Evolutionary conservation across 2,797 vertebrate genomes (phyloP).

Genomic region (Artibeus jamaicensis): DNA sequence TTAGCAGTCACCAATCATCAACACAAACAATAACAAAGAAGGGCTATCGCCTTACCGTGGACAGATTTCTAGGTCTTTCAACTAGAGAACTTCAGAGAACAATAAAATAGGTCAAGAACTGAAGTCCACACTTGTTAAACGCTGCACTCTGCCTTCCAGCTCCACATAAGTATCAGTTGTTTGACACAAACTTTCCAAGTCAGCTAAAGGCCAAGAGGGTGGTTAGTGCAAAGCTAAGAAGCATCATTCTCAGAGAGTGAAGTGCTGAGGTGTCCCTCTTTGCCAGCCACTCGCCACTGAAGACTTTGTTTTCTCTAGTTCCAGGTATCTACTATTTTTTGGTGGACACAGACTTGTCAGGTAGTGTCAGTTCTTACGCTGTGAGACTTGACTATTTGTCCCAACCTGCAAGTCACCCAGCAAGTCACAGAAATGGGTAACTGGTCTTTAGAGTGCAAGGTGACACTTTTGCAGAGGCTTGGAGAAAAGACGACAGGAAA

Average conservation of each 20-base stretch:
- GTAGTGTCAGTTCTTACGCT: neutral
- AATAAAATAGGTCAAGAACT: neutral
- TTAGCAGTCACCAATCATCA: neutral
- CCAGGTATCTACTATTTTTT: neutral
- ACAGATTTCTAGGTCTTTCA: neutral
- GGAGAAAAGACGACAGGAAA: neutral
- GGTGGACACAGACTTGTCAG: neutral
- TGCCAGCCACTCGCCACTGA: neutral
- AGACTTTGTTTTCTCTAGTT: neutral
- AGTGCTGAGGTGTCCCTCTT: neutral
- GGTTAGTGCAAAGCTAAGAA: neutral
- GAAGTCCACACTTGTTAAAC: neutral
- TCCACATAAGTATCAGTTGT: neutral
- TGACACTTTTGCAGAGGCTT: neutral
- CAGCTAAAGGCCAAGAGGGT: neutral
- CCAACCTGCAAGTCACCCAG: neutral
- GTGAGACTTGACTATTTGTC: neutral
- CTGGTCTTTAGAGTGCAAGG: neutral
- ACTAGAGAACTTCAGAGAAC: neutral
- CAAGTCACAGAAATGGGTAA: neutral
- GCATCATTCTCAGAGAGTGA: neutral
- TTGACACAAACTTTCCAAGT: constrained; percentile 18
- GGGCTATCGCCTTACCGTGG: neutral
- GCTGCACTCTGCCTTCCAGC: neutral
- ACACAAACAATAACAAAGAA: neutral